Base-by-base conservation (phyloP, 92 coral and sea anemone species). In the Galaxea fascicularis region DNA sequence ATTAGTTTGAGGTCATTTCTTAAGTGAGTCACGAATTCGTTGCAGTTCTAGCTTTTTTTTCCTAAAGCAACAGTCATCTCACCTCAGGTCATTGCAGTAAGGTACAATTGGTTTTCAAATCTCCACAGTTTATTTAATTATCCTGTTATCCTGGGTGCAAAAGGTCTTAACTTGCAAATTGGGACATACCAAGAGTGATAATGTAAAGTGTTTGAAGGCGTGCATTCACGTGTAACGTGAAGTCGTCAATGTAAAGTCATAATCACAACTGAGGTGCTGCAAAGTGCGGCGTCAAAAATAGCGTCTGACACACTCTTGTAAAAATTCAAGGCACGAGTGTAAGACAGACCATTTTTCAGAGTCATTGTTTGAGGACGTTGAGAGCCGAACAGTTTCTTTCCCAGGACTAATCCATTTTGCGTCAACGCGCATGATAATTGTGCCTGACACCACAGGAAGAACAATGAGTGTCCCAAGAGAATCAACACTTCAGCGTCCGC, bases 381-480 rank as follows among this genome's bases (percentile, higher is more conserved):
- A n/a, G n/a, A n/a, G n/a, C 11, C 41, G 44, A 17, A 20, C 45
- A 60, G 58, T 26, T 74, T 52, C 51, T 22, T 49, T 65, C 28
- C 28, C 29, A 51, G 74, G 8, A 31, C 62, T 68, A 53, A 79
- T 81, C 68, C 49, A 68, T 68, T 68, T 68, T 15, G 56, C 56
- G 24, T 70, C 85, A 70, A 56, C 69, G 76, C 71, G 85, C 76
- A 52, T 80, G 77, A 80, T 76, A 63, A 65, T 35, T 29, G 76
- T 53, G 54, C 45, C 60, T 39, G 68, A 51, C 85, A 63, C 72
- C 14, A 78, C n/a, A 15, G n/a, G n/a, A 30, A 49, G 59, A 58
- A 18, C 49, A 62, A 67, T 29, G 24, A 10, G 83, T 78, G 77
- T 82, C 86, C 86, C 86, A 35, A 10, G 86, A 58, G 86, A 47